Conservation (phyloP, 2,113 vertebrate species). For the Hemiprocne comata region DNA sequence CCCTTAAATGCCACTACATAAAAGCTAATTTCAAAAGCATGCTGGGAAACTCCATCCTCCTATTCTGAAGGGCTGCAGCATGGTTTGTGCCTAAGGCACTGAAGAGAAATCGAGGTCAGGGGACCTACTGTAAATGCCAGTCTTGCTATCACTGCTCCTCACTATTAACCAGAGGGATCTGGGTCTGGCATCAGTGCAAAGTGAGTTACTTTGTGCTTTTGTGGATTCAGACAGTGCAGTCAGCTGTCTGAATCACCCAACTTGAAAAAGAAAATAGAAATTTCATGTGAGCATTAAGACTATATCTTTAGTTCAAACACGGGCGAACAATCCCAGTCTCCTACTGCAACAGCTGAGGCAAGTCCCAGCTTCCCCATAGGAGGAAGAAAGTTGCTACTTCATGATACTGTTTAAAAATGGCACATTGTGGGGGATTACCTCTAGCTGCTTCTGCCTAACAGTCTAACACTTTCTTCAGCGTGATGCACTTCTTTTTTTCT, state of each 20-base stretch:
- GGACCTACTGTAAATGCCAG: background rate
- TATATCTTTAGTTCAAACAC: background rate
- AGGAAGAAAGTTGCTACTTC: slow-evolving; percentile 3
- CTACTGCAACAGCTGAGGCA: background rate
- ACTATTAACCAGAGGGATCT: background rate
- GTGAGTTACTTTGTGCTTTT: background rate
- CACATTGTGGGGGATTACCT: background rate
- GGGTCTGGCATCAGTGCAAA: background rate
- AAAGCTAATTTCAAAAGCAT: background rate
- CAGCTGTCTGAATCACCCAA: background rate
- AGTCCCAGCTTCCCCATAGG: background rate
- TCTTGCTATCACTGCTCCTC: background rate
- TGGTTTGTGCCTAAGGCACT: background rate
- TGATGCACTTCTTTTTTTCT: background rate
- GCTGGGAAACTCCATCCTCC: background rate
- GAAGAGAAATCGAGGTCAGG: background rate
- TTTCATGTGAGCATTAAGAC: background rate
- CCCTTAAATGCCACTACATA: background rate
- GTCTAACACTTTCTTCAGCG: background rate
- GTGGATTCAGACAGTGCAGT: background rate
- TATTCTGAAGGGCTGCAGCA: background rate
- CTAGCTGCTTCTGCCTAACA: background rate
- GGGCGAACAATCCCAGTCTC: background rate
- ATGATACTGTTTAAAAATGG: background rate
- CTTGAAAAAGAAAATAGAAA: background rate